Evolutionary conservation across 2,888 invertebrate genomes (phyloP).

Genomic region (Napeogenes sylphis): DNA sequence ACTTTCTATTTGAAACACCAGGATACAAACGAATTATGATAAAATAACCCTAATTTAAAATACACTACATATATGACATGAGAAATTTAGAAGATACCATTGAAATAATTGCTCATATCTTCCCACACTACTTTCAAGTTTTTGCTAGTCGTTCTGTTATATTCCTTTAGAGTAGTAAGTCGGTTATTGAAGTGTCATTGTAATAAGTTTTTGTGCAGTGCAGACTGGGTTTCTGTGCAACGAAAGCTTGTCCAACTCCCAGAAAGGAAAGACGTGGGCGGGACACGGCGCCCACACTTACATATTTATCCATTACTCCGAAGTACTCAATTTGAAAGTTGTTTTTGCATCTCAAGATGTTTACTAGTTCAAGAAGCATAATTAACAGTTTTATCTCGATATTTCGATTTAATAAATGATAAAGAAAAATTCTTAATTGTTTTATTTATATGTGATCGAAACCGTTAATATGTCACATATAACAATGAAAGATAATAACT

Average conservation of each 20-base stretch:
- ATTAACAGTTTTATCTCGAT: neutral
- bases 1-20: too few species aligned
- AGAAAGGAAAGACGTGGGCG: constrained; percentile 48
- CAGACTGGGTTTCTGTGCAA: constrained; percentile 34
- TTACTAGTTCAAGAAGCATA: constrained; percentile 12
- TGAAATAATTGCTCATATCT: constrained; percentile 45
- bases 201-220: constrained; percentile 35
- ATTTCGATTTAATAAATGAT: neutral
- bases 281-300: constrained; percentile 36
- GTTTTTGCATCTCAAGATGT: neutral
- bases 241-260: constrained; percentile 56
- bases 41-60: neutral
- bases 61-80: constrained; percentile 22
- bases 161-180: constrained; percentile 18
- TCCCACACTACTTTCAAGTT: constrained; percentile 58
- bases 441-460: too few species aligned
- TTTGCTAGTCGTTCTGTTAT: constrained; percentile 12
- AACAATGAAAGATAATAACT: neutral
- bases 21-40: too few species aligned
- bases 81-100: constrained; percentile 38
- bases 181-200: constrained; percentile 29
- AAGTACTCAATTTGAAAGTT: constrained; percentile 23
- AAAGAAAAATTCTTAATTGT: too few species aligned
- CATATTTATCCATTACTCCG: constrained; percentile 23
- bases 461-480: too few species aligned